These are phyloP conservation scores for Prenolepis imparis DNA, from an alignment of 2,888 invertebrate genomes.

Conservation along the genomic window DNA sequence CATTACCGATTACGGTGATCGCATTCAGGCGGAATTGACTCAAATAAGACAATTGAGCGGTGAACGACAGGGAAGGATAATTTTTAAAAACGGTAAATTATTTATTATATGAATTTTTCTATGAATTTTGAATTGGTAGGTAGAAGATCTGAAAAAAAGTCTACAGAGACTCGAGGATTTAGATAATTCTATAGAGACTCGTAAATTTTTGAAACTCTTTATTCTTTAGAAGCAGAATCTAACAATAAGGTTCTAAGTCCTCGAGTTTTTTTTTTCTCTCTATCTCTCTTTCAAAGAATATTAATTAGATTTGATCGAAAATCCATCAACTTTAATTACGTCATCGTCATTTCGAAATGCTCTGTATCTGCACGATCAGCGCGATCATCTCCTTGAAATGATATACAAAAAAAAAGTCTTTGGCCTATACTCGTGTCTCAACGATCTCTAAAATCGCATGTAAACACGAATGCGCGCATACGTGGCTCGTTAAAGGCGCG, in stretches of 20 bases:
- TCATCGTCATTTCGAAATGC: slow-evolving; percentile 12
- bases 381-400: slow-evolving; percentile 16
- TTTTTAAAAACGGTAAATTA: slow-evolving; percentile 15
- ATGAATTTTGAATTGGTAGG: too few relatives aligned
- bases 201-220: too few relatives aligned
- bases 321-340: slow-evolving; percentile 28
- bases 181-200: background rate
- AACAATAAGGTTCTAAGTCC: background rate
- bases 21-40: background rate
- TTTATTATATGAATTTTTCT: too few relatives aligned
- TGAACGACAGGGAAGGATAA: background rate
- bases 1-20: background rate
- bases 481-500: slow-evolving; percentile 63
- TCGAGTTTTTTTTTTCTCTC: too few relatives aligned
- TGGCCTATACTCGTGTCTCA: slow-evolving; percentile 46
- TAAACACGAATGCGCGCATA: slow-evolving; percentile 55
- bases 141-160: too few relatives aligned
- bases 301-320: background rate
- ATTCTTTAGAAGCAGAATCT: background rate
- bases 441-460: slow-evolving; percentile 41
- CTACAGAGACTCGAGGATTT: background rate
- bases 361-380: background rate
- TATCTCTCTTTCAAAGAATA: background rate
- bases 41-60: background rate
- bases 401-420: slow-evolving; percentile 9